Evolutionary conservation across 2,113 vertebrate species (phyloP).

Genomic region (Cyanoderma ruficeps): DNA sequence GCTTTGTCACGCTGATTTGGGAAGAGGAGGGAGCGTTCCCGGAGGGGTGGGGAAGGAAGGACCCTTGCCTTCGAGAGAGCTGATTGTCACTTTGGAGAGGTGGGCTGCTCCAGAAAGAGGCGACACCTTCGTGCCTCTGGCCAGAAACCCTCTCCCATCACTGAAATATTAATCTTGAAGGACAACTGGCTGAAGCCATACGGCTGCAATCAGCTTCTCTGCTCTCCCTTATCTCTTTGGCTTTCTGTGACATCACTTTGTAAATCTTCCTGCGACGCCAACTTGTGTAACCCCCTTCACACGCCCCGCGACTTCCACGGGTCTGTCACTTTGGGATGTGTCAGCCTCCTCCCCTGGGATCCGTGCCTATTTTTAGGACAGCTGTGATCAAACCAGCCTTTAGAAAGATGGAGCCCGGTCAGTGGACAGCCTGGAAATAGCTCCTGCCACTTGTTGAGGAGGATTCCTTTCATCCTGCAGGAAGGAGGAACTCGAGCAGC

Average conservation of each 20-base stretch:
- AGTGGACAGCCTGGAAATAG: not conserved
- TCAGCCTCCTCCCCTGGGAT: constrained; percentile 27
- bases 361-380: not conserved
- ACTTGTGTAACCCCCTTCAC: not conserved
- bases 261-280: not conserved
- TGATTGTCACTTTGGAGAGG: not conserved
- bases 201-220: not conserved
- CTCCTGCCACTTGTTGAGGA: not conserved
- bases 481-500: not conserved
- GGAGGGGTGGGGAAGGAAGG: not conserved
- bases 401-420: not conserved
- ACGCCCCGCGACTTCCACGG: not conserved
- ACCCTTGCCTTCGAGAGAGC: not conserved
- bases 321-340: not conserved
- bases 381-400: not conserved
- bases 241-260: not conserved
- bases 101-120: not conserved
- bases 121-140: rapidly evolving
- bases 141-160: not conserved
- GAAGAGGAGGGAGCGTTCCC: not conserved
- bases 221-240: not conserved
- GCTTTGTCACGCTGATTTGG: not conserved
- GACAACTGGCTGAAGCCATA: not conserved
- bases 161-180: not conserved
- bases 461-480: not conserved